Percentiles rank a stretch among this genome's conserved stretches.
Conservation (phyloP, 2,113 vertebrate species). For the Xenotilapia longispinis region DNA sequence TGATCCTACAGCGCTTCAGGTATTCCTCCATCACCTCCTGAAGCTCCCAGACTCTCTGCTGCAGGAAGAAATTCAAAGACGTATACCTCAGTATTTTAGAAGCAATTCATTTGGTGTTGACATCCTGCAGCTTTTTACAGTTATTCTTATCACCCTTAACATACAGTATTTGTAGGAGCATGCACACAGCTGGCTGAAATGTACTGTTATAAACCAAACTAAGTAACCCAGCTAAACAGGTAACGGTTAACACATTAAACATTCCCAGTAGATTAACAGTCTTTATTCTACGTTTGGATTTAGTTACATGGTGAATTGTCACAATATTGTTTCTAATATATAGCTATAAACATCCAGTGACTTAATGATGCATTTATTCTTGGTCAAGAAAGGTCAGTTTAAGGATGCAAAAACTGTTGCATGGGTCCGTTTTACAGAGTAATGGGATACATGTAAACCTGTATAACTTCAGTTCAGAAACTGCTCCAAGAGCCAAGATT, state of each 20-base stretch:
- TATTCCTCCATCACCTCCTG: slow-evolving; percentile 67
- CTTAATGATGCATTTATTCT: not conserved
- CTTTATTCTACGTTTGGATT: not conserved
- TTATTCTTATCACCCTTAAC: not conserved
- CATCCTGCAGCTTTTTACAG: not conserved
- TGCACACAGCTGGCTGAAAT: not conserved
- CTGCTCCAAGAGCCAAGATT: not conserved
- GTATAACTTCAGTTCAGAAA: not conserved
- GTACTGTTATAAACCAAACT: not conserved
- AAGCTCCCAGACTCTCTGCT: slow-evolving; percentile 53
- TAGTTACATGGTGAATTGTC: not conserved
- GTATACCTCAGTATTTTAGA: not conserved
- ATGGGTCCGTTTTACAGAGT: not conserved
- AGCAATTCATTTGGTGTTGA: not conserved
- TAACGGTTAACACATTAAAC: not conserved
- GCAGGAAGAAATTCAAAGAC: not conserved
- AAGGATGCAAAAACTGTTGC: not conserved
- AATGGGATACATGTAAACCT: not conserved
- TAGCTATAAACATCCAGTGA: not conserved
- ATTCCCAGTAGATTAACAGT: not conserved
- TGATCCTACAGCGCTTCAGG: slow-evolving; percentile 62
- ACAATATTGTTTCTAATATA: not conserved
- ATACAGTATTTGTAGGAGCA: not conserved
- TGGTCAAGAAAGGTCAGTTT: not conserved
- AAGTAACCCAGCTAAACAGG: not conserved